Base-by-base conservation (phyloP, 2,888 invertebrate species). In the Phragmatobia fuliginosa region DNA sequence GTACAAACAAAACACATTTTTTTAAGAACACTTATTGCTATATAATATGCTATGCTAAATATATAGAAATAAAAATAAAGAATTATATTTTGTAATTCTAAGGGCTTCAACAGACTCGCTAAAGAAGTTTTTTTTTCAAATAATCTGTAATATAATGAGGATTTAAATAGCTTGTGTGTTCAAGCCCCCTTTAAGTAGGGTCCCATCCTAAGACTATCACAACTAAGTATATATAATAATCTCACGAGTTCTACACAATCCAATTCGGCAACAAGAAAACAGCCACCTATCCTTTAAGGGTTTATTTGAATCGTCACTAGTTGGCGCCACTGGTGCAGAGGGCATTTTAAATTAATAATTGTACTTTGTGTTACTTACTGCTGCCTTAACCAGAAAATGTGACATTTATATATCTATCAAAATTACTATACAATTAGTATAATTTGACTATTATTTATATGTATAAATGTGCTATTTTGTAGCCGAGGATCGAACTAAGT, bases 191-290 rank as follows among this genome's bases (percentile, higher is more conserved):
- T 4, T 31, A 49, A 63, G 38, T 41, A 56, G 33, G 71, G 21
- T 45, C 36, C 0, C 38, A 56, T 16, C 52, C 66, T 62, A 67
- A 68, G 21, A 72, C 31, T n/a, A 56, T 70, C 62, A 52, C 70
- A 69, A 79, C 68, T n/a, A n/a, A n/a, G n/a, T 75, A 72, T 36
- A 38, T 72, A 69, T 77, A 61, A 25, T 70, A 77, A 80, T 80
- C 78, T 80, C 79, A 62, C 69, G 10, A 66, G 70, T 78, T 76
- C 70, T 78, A 80, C 14, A 5, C 5, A 28, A 62, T 28, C 38
- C 32, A 32, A 11, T 28, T 28, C 28, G 31, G 49, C n/a, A n/a
- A 62, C 59, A 33, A 66, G n/a, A 45, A 25, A 56, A 38, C 38
- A 38, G 38, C 38, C 62, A 67, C 31, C 32, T 3, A 25, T 52